Conservation (phyloP, 2,888 invertebrate species). For the Maniola hyperantus region DNA sequence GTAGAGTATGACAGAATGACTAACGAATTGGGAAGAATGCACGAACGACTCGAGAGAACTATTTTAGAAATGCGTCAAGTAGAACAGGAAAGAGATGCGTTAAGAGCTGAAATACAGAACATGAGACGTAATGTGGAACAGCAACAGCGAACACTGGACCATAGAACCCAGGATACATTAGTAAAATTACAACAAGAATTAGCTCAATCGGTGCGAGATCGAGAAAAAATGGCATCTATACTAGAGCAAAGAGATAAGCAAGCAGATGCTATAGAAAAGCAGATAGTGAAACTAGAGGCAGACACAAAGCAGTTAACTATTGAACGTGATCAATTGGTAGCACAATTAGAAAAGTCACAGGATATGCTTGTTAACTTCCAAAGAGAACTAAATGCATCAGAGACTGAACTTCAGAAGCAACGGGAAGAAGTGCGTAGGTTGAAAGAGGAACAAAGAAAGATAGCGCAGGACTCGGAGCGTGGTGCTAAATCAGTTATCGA, state of each 20-base stretch:
- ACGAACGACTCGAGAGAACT: conserved; percentile 90
- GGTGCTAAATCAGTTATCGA: conserved; percentile 88
- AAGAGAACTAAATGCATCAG: conserved; percentile 92
- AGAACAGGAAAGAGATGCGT: conserved; percentile 88
- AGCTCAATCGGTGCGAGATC: conserved; percentile 86
- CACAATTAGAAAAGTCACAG: conserved; percentile 95
- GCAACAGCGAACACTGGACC: conserved; percentile 85
- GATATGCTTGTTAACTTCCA: conserved; percentile 97
- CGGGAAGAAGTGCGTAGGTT: conserved; percentile 90
- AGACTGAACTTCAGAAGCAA: conserved; percentile 91
- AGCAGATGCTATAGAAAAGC: conserved; percentile 92
- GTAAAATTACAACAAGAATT: conserved; percentile 88
- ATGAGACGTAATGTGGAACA: conserved; percentile 85
- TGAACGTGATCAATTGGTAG: conserved; percentile 93
- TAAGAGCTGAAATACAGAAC: conserved; percentile 87
- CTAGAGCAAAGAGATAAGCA: conserved; percentile 90
- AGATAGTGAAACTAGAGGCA: conserved; percentile 91
- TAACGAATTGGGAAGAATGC: conserved; percentile 90
- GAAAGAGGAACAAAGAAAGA: conserved; percentile 87
- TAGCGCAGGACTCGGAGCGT: conserved; percentile 87
- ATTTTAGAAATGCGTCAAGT: conserved; percentile 86
- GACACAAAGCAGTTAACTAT: conserved; percentile 93
- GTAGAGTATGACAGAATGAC: conserved; percentile 94
- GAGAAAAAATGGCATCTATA: conserved; percentile 90
- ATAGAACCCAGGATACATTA: conserved; percentile 87